A percentile compares a stretch with the other conserved stretches of the same genome.
Evolutionary conservation across 2,797 vertebrate species (phyloP).

Genomic region (Rhinophrynus dorsalis): DNA sequence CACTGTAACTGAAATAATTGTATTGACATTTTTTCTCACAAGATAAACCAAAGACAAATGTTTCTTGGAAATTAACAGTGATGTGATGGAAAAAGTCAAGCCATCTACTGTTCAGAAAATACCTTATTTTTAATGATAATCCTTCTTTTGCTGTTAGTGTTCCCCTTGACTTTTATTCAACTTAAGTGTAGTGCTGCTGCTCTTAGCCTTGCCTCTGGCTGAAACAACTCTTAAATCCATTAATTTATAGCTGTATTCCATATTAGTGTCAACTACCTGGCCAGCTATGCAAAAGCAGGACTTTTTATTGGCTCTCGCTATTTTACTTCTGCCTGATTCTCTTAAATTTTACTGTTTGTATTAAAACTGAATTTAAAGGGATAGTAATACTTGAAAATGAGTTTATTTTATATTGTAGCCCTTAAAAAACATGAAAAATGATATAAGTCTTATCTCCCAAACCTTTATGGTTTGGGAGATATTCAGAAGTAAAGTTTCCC

Average conservation of each 20-base stretch:
- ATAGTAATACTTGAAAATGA: too few species aligned
- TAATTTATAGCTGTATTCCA: background rate
- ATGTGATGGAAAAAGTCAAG: background rate
- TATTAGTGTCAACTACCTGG: background rate
- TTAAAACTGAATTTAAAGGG: too few species aligned
- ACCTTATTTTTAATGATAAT: background rate
- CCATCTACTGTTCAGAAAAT: background rate
- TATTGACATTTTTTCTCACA: background rate
- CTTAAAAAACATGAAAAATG: too few species aligned
- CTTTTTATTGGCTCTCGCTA: background rate
- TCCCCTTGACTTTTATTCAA: background rate
- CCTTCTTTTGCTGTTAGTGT: background rate
- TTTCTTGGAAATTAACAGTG: background rate
- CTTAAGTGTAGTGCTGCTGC: background rate
- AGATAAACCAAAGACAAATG: background rate
- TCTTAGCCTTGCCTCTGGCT: background rate
- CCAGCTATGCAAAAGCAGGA: background rate
- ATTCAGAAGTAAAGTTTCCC: too few species aligned
- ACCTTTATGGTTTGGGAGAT: too few species aligned
- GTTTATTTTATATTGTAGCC: too few species aligned
- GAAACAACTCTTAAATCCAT: background rate
- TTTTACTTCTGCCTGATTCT: background rate
- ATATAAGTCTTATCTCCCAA: too few species aligned
- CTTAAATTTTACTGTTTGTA: too few species aligned
- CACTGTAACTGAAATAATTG: too few species aligned